Evolutionary conservation across 2,113 vertebrate species (phyloP).

Genomic region (Budorcas taxicolor): DNA sequence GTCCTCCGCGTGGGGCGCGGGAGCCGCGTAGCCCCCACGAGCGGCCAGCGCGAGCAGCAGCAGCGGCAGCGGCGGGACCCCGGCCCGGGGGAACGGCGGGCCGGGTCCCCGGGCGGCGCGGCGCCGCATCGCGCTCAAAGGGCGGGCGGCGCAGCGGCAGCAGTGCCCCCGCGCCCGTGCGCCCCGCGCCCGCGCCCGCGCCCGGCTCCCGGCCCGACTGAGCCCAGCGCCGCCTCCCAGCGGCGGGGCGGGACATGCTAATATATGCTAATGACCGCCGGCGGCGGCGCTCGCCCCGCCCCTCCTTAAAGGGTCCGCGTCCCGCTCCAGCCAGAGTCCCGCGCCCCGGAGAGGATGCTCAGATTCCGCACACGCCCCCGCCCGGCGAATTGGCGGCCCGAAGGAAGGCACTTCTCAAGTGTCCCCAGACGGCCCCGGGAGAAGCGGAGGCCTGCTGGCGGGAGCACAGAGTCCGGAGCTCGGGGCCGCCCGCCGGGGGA

Average conservation of each 20-base stretch:
- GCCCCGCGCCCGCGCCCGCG: not conserved
- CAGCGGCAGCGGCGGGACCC: slow-evolving; percentile 60
- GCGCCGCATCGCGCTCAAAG: not conserved
- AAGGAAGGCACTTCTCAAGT: not conserved
- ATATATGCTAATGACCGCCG: not conserved
- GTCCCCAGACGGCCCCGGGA: not conserved
- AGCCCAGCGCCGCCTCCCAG: not conserved
- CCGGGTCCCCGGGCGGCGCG: slow-evolving; percentile 28
- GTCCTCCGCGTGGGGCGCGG: slow-evolving; percentile 82
- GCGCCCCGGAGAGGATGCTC: not conserved
- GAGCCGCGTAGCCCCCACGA: slow-evolving; percentile 72
- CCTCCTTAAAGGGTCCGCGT: slow-evolving; percentile 18
- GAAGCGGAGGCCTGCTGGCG: not conserved
- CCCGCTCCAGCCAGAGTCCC: not conserved
- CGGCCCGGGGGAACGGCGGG: not conserved
- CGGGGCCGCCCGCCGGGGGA: fast-evolving
- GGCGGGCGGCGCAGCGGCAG: not conserved
- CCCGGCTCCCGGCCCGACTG: not conserved
- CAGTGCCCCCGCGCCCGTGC: not conserved
- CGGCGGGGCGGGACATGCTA: not conserved
- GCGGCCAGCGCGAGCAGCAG: slow-evolving; percentile 69
- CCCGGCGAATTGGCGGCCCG: not conserved
- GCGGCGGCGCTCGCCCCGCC: not conserved
- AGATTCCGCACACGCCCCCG: not conserved
- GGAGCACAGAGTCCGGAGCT: not conserved